Conservation (phyloP, 2,113 vertebrate species). For the Chlamydotis undulata region DNA sequence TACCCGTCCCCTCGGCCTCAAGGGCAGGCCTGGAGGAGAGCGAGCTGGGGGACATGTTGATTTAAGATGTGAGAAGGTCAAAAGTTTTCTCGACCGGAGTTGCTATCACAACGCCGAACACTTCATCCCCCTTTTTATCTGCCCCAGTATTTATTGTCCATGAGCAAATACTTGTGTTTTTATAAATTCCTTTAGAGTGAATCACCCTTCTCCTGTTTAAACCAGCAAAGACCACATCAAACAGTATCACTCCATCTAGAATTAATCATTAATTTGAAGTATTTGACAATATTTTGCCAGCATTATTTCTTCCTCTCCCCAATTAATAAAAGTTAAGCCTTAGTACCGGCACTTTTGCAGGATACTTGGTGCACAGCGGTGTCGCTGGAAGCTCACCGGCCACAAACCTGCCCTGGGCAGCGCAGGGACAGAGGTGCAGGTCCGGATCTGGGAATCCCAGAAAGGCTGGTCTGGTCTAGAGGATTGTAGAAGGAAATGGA, state of each 20-base stretch:
- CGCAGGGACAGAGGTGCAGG: neutral
- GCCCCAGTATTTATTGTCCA: constrained; percentile 72
- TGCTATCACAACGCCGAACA: constrained; percentile 47
- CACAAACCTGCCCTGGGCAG: neutral
- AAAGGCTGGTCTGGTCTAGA: neutral
- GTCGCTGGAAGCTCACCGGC: neutral
- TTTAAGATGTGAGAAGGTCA: constrained; percentile 70
- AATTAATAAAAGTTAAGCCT: constrained; percentile 65
- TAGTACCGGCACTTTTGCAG: neutral
- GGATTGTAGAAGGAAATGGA: neutral
- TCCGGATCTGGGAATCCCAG: neutral
- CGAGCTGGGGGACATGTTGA: neutral
- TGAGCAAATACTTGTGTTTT: constrained; percentile 78
- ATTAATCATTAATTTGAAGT: constrained; percentile 80
- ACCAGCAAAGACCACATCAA: constrained; percentile 74
- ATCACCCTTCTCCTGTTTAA: constrained; percentile 75
- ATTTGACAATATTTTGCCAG: constrained; percentile 56
- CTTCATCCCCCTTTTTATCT: constrained; percentile 66
- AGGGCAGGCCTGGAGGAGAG: neutral
- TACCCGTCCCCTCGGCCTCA: neutral
- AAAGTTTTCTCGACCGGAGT: constrained; percentile 52
- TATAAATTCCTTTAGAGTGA: constrained; percentile 75
- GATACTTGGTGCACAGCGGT: neutral
- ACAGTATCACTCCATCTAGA: constrained; percentile 66
- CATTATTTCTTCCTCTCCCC: constrained; percentile 36